phyloP scores from a whole-genome alignment of 2,888 invertebrate species.

The Caenorhabditis sp. region DNA sequence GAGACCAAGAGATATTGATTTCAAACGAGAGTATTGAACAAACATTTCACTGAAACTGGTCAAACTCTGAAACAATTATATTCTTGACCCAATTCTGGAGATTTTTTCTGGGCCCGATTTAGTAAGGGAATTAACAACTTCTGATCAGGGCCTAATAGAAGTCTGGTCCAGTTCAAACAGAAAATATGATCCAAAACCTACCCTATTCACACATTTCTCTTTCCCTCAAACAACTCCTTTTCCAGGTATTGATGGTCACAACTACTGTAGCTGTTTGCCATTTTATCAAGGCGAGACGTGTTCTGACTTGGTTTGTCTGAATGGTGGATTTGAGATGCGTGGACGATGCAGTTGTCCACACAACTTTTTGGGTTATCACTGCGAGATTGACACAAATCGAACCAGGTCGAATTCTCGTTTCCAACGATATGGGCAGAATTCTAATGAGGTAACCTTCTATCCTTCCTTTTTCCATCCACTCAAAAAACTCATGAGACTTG shows the following conservation, averaged over 20 bases:
- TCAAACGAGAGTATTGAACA: too few species aligned
- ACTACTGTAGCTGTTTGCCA: conserved; percentile 67
- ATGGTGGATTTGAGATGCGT: conserved; percentile 59
- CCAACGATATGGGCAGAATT: conserved; percentile 52
- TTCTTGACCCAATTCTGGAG: too few species aligned
- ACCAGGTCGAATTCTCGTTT: conserved; percentile 57
- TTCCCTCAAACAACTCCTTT: background rate
- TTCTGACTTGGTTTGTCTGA: conserved; percentile 67
- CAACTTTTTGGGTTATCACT: conserved; percentile 67
- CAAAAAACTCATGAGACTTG: too few species aligned
- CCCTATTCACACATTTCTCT: too few species aligned
- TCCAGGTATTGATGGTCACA: conserved; percentile 57
- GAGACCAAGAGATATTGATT: too few species aligned
- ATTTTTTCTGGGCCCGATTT: too few species aligned
- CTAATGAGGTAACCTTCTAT: conserved; percentile 11
- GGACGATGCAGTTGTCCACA: conserved; percentile 65
- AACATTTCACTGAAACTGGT: too few species aligned
- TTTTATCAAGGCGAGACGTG: conserved; percentile 70
- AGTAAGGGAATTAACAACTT: too few species aligned
- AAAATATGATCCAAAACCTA: too few species aligned
- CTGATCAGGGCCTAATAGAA: too few species aligned
- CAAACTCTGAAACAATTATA: too few species aligned
- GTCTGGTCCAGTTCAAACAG: too few species aligned
- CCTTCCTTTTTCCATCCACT: background rate
- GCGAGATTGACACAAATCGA: conserved; percentile 67